Conservation (phyloP, 2,113 vertebrate genomes). For the Ctenodactylus gundi region DNA sequence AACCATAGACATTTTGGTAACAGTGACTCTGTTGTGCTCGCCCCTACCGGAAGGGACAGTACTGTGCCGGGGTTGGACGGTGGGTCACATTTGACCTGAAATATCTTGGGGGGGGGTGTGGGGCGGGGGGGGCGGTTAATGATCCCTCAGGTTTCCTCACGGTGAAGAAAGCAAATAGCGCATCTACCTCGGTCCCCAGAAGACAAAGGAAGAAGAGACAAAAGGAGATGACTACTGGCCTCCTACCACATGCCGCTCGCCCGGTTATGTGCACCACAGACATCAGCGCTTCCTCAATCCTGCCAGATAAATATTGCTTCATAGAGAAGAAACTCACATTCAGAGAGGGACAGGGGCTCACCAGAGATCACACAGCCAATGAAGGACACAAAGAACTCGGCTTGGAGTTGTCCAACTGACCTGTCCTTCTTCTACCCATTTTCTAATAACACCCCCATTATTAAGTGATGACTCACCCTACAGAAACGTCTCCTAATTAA, state of each 20-base stretch:
- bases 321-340: constrained; percentile 11
- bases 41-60: background rate
- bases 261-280: background rate
- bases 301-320: background rate
- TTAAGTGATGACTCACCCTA: constrained; percentile 68
- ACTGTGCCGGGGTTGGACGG: background rate
- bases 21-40: background rate
- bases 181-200: background rate
- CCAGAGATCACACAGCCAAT: background rate
- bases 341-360: constrained; percentile 18
- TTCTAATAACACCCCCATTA: constrained; percentile 52
- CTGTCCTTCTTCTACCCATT: background rate
- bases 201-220: background rate
- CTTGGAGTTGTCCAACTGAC: background rate
- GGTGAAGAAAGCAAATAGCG: background rate
- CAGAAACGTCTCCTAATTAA: constrained; percentile 68
- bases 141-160: background rate
- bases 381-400: background rate
- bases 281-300: background rate
- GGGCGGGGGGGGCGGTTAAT: no score
- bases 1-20: background rate
- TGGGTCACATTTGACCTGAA: background rate
- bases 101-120: background rate
- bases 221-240: no score
- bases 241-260: no score